phyloP scores from a whole-genome alignment of 2,888 invertebrate species.

The Amphiduros pacificus region DNA sequence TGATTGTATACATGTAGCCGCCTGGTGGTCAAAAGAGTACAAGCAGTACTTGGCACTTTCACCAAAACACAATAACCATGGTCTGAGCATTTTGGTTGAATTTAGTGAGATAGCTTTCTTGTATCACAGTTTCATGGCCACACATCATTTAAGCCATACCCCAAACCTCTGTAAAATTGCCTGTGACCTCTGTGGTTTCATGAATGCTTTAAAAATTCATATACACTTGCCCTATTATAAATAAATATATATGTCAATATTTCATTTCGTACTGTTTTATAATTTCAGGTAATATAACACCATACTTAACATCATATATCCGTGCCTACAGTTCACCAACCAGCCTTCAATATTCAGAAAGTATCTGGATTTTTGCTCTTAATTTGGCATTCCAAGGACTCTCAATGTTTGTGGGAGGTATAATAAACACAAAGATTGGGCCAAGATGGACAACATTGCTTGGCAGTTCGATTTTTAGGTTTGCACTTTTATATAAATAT shows the following conservation, averaged over 20 bases:
- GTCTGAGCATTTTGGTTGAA: too few species aligned
- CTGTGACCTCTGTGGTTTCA: too few species aligned
- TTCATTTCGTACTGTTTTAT: not conserved
- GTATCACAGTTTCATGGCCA: too few species aligned
- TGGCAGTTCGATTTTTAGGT: constrained; percentile 44
- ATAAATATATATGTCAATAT: not conserved
- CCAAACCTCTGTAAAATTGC: too few species aligned
- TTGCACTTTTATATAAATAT: not conserved
- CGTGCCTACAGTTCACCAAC: constrained; percentile 9
- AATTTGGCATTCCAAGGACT: constrained; percentile 38
- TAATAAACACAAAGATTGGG: constrained; percentile 40
- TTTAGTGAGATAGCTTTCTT: too few species aligned
- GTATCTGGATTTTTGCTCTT: constrained; percentile 36
- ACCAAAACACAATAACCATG: too few species aligned
- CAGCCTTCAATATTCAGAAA: constrained; percentile 20
- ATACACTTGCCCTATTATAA: not conserved
- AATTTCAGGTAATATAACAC: constrained; percentile 24
- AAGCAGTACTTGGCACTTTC: too few species aligned
- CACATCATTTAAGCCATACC: too few species aligned
- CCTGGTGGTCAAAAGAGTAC: too few species aligned
- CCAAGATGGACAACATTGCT: constrained; percentile 38
- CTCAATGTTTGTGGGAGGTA: constrained; percentile 44
- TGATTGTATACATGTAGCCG: too few species aligned
- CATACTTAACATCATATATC: constrained; percentile 29
- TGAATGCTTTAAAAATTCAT: too few species aligned